phyloP scores from a whole-genome alignment of 2,888 invertebrate genomes.

The Cepaea hortensis region DNA sequence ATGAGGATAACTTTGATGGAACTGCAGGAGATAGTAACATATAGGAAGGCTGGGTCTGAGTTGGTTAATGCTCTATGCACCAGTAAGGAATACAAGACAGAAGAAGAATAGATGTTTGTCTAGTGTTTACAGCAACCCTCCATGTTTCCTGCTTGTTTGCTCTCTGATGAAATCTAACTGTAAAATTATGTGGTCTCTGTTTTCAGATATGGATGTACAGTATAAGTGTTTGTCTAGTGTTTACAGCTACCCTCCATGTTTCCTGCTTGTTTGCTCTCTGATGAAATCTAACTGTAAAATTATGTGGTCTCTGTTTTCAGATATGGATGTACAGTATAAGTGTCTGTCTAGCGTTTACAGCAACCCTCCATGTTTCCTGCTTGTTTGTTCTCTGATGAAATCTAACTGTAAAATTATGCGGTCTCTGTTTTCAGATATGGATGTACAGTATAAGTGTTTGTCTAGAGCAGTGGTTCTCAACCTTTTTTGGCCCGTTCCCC shows the following conservation, averaged over 20 bases:
- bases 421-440: constrained; percentile 82
- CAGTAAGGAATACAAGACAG: too few relatives aligned
- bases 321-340: constrained; percentile 88
- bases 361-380: neutral
- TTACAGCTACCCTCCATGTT: neutral
- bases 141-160: neutral
- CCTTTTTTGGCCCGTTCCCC: too few relatives aligned
- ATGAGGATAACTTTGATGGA: too few relatives aligned
- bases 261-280: neutral
- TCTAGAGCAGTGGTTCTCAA: too few relatives aligned
- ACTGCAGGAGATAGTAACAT: too few relatives aligned
- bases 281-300: neutral
- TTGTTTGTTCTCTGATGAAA: neutral
- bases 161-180: neutral
- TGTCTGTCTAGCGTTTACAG: constrained; percentile 76
- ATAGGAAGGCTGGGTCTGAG: too few relatives aligned
- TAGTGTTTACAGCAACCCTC: too few relatives aligned
- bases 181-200: neutral
- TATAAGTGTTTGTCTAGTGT: constrained; percentile 79
- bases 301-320: constrained; percentile 74
- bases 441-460: constrained; percentile 86
- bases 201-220: constrained; percentile 87
- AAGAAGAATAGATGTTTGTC: too few relatives aligned
- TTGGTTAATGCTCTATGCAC: too few relatives aligned
- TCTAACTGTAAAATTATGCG: neutral